Base-by-base conservation (phyloP, 1,140 invertebrate genomes). In the Cataglyphis hispanica region DNA sequence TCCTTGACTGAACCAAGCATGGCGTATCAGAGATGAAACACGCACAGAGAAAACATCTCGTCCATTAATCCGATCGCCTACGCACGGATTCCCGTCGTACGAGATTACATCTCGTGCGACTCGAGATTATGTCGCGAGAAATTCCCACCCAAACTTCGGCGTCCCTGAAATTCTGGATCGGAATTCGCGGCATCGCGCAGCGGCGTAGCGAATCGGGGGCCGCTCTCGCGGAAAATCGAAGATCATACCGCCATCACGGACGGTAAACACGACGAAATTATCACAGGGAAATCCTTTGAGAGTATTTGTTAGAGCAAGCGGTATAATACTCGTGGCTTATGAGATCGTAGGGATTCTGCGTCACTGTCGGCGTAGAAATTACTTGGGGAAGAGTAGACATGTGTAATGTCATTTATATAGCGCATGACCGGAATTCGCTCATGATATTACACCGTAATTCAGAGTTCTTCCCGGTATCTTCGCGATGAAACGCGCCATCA, bases 151-250 rank as follows among this genome's bases (percentile, higher is more conserved):
- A n/a, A 78, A 89, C 72, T 56, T 63, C 40, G 58, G 84, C 78
- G 76, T 89, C 67, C 64, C 87, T 80, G 88, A 86, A 77, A 89
- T 86, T 89, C 87, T 72, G 63, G 72, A 89, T 84, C 84, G 87
- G 88, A 89, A 89, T 89, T 86, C 81, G 27, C 56, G 67, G 40
- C 60, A 72, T 64, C 40, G 43, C 37, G 63, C 87, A 87, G 74
- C 69, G 87, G 81, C 86, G 87, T 87, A 88, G 46, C 60, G 25
- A 11, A 74, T 31, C 19, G 25, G 25, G 46, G 69, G 58, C 34
- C 27, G n/a, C 67, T 61, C 56, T 53, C 76, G 19, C 31, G 58
- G 46, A 50, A 56, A 10, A 84, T 84, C 80, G 56, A 74, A 6
- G 67, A 70, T 70, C 43, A 43, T 25, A 43, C 67, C 25, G 31